Percentiles rank a stretch among this genome's conserved stretches.
phyloP scores from a whole-genome alignment of 2,113 vertebrate genomes.

The Nothocercus nigrocapillus region DNA sequence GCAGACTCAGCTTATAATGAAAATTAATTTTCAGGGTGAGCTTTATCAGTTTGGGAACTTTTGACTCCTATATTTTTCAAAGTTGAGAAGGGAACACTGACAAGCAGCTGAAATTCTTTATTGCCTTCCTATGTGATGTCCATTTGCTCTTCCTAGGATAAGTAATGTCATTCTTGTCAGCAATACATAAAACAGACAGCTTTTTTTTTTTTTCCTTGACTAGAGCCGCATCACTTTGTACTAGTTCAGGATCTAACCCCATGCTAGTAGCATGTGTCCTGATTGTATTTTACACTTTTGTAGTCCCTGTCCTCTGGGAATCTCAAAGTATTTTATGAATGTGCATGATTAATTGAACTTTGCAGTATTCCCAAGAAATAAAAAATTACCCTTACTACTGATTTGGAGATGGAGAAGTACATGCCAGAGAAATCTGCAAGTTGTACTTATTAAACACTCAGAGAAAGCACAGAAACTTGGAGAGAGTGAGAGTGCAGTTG shows the following conservation, averaged over 20 bases:
- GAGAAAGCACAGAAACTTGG: neutral
- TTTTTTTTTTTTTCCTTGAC: neutral
- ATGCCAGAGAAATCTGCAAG: neutral
- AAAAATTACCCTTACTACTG: neutral
- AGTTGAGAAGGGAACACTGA: neutral
- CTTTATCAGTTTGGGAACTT: constrained; percentile 17
- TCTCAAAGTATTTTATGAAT: neutral
- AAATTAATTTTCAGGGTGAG: constrained; percentile 14
- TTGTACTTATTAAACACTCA: neutral
- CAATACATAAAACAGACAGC: constrained; percentile 25
- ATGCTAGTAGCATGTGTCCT: neutral
- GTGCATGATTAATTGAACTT: neutral
- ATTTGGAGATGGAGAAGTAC: neutral
- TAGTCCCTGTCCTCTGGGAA: neutral
- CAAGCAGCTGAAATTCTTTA: neutral
- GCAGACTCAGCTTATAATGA: neutral
- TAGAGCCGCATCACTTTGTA: neutral
- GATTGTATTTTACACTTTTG: neutral
- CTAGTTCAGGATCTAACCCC: neutral
- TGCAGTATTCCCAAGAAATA: neutral
- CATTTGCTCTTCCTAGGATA: constrained; percentile 11
- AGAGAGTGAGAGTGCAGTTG: fast-evolving
- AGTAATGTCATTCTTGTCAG: constrained; percentile 4
- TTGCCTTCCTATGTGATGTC: constrained; percentile 3
- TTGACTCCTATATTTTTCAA: neutral